Conservation (phyloP, 2,797 vertebrate genomes). For the Smutsia gigantea region DNA sequence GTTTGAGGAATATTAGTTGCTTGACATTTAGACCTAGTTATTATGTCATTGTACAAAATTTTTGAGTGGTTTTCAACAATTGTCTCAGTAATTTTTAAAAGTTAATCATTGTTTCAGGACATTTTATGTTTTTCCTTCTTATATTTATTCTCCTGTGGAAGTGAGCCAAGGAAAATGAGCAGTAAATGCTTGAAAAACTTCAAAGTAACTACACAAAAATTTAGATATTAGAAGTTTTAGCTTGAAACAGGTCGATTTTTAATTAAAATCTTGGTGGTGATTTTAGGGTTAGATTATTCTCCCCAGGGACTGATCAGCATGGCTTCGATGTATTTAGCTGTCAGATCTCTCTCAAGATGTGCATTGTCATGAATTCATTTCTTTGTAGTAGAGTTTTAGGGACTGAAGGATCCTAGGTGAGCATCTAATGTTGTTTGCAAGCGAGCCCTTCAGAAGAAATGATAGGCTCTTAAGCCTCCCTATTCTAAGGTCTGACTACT, state of each 20-base stretch:
- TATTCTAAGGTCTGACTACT: not conserved
- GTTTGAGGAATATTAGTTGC: slow-evolving; percentile 32
- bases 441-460: not conserved
- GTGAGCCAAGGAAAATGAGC: slow-evolving; percentile 24
- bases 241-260: not conserved
- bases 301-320: not conserved
- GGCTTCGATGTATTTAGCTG: not conserved
- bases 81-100: not conserved
- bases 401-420: not conserved
- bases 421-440: not conserved
- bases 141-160: slow-evolving; percentile 6
- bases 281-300: not conserved
- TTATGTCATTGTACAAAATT: not conserved
- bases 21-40: not conserved
- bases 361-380: not conserved
- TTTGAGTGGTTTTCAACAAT: slow-evolving; percentile 14
- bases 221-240: not conserved
- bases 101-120: slow-evolving; percentile 19
- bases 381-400: not conserved
- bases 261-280: slow-evolving; percentile 18
- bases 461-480: no score
- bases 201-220: slow-evolving; percentile 4
- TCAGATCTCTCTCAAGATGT: not conserved
- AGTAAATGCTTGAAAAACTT: slow-evolving; percentile 28
- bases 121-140: not conserved